phyloP scores from a whole-genome alignment of 2,113 vertebrate genomes.

The Cinclus mexicanus region DNA sequence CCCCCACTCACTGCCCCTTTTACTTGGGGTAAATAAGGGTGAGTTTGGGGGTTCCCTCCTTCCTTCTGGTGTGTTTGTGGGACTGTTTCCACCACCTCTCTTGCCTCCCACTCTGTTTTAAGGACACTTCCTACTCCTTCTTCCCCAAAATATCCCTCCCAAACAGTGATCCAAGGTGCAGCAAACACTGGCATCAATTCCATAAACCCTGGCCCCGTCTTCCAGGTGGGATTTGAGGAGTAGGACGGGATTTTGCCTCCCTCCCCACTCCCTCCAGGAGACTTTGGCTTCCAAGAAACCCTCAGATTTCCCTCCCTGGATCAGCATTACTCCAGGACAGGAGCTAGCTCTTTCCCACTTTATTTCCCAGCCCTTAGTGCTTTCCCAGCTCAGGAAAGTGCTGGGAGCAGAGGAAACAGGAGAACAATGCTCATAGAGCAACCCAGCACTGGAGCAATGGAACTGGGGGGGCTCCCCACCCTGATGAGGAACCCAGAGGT shows the following conservation, averaged over 20 bases:
- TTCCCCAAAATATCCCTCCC: neutral
- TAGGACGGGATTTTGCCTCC: neutral
- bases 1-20: fast-evolving
- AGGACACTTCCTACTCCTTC: neutral
- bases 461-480: neutral
- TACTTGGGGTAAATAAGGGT: neutral
- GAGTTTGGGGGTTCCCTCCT: neutral
- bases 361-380: fast-evolving
- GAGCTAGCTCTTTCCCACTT: neutral
- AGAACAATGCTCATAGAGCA: neutral
- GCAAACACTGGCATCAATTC: neutral
- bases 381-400: neutral
- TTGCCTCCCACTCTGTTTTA: fast-evolving
- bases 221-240: neutral
- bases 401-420: neutral
- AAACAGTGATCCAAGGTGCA: neutral
- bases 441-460: neutral
- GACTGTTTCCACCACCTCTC: neutral
- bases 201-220: fast-evolving
- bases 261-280: fast-evolving
- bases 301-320: neutral
- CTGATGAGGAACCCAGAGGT: fast-evolving
- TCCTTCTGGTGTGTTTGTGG: too few species aligned
- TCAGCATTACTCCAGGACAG: neutral
- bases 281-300: fast-evolving